Evolutionary conservation across 2,888 invertebrate species (phyloP), one percentile per base, ranked within the genome.

Genomic region (Epsilonema sp.): DNA sequence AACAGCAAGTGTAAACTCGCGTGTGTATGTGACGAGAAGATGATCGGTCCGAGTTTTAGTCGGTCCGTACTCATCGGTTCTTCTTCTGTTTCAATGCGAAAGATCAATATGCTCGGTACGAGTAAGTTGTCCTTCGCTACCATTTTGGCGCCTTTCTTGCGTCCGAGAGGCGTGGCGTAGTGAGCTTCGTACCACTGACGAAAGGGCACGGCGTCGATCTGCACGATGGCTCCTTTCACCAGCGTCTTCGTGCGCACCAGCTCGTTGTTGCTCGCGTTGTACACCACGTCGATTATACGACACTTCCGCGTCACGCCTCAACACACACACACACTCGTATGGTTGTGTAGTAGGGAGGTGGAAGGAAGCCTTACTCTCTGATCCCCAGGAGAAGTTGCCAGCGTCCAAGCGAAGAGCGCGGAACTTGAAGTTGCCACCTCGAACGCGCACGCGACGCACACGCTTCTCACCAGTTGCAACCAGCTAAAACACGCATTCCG

Each of bases 251-350:
- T 99, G 73, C 97, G 80, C 54, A 97, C 97, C 75, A 97, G 76
- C 72, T 99, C 97, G 70, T 99, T 99, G 76, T 92, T 97, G 57
- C 89, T 90, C 42, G 97, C 92, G 71, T 99, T 97, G 76, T 99
- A 99, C 37, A 99, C 89, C 48, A 94, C 94, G 74, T 99, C 97
- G 65, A 97, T 90, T 63, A 99, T 82, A 78, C 97, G 87, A 49
- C 92, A 86, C 71, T 86, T 92, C 55, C 89, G 79, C 22, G 94
- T 82, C 51, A 81, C 76, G 57, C 79, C 81, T 81, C 64, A 43
- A 64, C n/a, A n/a, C n/a, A n/a, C n/a, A n/a, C n/a, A n/a, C n/a
- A n/a, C n/a, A n/a, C n/a, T n/a, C n/a, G n/a, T n/a, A n/a, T n/a
- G n/a, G n/a, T n/a, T n/a, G n/a, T n/a, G n/a, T n/a, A n/a, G n/a